phyloP scores from a whole-genome alignment of 2,888 invertebrate genomes.

The Lasioglossum marginatum region DNA sequence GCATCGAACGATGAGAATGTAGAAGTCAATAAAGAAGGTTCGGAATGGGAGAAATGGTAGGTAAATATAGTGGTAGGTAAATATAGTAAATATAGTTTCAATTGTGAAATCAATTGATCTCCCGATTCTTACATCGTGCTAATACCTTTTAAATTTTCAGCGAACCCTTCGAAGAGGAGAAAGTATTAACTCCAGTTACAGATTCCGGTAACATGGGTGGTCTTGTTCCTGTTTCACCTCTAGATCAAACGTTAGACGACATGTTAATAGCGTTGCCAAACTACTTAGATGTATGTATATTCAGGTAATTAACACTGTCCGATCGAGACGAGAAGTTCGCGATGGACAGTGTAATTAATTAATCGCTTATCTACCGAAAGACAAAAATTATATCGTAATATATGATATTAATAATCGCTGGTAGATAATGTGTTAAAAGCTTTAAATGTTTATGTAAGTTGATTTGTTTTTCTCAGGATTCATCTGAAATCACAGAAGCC shows the following conservation, averaged over 20 bases:
- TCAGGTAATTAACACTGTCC: constrained; percentile 18
- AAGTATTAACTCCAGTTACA: constrained; percentile 80
- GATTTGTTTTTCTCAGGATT: constrained; percentile 69
- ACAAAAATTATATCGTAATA: background rate
- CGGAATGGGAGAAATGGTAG: constrained; percentile 75
- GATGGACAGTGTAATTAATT: constrained; percentile 7
- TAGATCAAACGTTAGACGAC: constrained; percentile 81
- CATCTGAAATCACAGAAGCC: constrained; percentile 78
- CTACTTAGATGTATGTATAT: constrained; percentile 81
- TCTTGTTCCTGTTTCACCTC: constrained; percentile 82
- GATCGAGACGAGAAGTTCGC: background rate
- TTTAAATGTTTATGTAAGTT: background rate
- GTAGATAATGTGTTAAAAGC: background rate
- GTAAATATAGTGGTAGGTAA: constrained; percentile 34
- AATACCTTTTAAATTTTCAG: constrained; percentile 37
- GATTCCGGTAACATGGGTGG: constrained; percentile 80
- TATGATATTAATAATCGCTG: background rate
- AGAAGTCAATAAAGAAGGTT: constrained; percentile 18
- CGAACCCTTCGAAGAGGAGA: constrained; percentile 75
- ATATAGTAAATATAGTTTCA: background rate
- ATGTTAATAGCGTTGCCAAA: constrained; percentile 80
- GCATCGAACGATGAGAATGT: constrained; percentile 57
- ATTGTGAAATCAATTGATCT: background rate
- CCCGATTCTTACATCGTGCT: background rate
- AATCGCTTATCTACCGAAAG: background rate